phyloP scores from a whole-genome alignment of 2,888 invertebrate species.

The Enoplolaimus lenunculus region DNA sequence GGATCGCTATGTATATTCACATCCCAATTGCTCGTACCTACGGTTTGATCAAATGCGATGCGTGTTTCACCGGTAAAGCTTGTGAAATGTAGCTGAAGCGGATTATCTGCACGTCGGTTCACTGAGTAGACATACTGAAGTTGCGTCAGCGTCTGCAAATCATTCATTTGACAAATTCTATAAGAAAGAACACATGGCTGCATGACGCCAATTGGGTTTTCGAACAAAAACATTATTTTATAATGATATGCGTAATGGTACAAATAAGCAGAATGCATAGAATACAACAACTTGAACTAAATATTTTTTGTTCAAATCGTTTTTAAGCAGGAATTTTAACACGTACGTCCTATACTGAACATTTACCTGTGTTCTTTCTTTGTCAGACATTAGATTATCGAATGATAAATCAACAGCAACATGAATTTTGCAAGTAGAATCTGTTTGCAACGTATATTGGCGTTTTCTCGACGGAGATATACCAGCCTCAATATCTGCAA shows the following conservation, averaged over 20 bases:
- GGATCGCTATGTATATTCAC: not conserved
- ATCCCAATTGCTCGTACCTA: conserved; percentile 14
- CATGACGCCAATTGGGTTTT: no score
- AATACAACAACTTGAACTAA: no score
- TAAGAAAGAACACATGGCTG: no score
- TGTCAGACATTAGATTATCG: conserved; percentile 73
- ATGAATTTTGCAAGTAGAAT: conserved; percentile 54
- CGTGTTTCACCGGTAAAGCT: conserved; percentile 13
- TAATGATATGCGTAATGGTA: no score
- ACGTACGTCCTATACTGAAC: not conserved
- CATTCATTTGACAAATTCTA: no score
- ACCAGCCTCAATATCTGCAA: not conserved
- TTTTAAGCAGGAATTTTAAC: no score
- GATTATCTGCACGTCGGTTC: conserved; percentile 19
- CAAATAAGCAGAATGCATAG: no score
- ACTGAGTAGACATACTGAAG: conserved; percentile 20
- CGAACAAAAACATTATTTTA: no score
- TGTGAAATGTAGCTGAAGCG: conserved; percentile 19
- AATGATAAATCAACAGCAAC: conserved; percentile 79
- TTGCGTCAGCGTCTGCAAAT: conserved; percentile 12
- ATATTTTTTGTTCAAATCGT: no score
- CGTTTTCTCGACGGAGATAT: not conserved
- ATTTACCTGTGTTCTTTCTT: conserved; percentile 37
- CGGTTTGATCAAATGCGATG: not conserved
- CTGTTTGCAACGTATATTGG: conserved; percentile 50